Evolutionary conservation across 2,797 vertebrate genomes (phyloP).

Genomic region (Chrysocyon brachyurus): DNA sequence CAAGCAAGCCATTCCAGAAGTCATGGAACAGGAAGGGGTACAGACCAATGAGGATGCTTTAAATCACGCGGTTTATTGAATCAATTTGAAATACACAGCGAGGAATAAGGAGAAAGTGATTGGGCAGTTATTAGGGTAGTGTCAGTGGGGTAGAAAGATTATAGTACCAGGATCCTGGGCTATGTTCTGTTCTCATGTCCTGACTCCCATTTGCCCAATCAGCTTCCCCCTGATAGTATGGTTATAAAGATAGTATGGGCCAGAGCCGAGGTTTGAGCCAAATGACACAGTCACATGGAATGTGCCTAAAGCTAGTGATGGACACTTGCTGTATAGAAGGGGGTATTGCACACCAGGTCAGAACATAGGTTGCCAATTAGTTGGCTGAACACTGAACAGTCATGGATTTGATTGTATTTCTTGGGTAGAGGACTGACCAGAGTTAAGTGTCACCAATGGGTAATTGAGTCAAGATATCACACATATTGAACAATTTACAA

Average conservation of each 20-base stretch:
- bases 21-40: not conserved
- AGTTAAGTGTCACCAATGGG: not conserved
- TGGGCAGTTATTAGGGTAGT: not conserved
- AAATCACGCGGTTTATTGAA: not conserved
- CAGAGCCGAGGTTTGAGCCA: not conserved
- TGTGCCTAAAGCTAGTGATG: not conserved
- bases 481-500: not conserved
- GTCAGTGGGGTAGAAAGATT: not conserved
- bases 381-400: not conserved
- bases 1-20: not conserved
- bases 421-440: not conserved
- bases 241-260: not conserved
- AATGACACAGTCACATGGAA: not conserved
- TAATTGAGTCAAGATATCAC: not conserved
- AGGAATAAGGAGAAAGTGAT: not conserved
- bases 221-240: not conserved
- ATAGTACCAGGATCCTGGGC: not conserved
- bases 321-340: not conserved
- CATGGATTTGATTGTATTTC: not conserved
- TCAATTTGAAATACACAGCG: not conserved
- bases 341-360: not conserved
- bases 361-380: not conserved
- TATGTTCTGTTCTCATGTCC: not conserved
- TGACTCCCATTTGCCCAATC: not conserved
- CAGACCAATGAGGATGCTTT: not conserved